Evolutionary conservation across 2,797 vertebrate species (phyloP).

Genomic region (Arnoldichthys spilopterus): DNA sequence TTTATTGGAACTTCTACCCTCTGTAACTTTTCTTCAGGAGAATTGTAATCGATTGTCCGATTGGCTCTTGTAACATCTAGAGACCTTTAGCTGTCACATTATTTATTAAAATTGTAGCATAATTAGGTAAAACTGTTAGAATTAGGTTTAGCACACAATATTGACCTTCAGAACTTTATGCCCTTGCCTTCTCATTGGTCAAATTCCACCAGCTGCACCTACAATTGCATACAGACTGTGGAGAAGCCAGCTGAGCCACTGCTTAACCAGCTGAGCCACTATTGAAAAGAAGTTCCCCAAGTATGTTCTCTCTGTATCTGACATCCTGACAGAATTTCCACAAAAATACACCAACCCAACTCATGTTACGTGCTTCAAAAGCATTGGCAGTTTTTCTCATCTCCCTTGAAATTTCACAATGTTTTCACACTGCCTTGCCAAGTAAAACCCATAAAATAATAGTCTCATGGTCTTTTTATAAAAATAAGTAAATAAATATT

Average conservation of each 20-base stretch:
- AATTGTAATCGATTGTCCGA: no score
- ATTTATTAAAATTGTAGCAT: no score
- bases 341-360: not conserved
- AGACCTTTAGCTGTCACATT: no score
- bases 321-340: constrained; percentile 17
- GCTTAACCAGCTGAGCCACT: not conserved
- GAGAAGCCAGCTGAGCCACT: not conserved
- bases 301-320: not conserved
- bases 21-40: no score
- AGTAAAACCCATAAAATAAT: constrained; percentile 11
- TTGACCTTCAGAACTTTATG: not conserved
- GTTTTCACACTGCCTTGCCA: constrained; percentile 20
- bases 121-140: no score
- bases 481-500: not conserved
- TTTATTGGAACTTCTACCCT: no score
- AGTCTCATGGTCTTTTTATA: not conserved
- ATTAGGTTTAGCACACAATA: not conserved
- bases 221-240: not conserved
- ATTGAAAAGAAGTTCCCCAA: not conserved
- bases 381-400: constrained; percentile 19
- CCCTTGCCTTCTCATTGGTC: not conserved
- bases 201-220: not conserved
- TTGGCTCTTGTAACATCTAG: no score
- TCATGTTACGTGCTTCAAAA: not conserved
- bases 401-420: constrained; percentile 12